phyloP scores from a whole-genome alignment of 2,113 vertebrate genomes.

The Microtus richardsoni region DNA sequence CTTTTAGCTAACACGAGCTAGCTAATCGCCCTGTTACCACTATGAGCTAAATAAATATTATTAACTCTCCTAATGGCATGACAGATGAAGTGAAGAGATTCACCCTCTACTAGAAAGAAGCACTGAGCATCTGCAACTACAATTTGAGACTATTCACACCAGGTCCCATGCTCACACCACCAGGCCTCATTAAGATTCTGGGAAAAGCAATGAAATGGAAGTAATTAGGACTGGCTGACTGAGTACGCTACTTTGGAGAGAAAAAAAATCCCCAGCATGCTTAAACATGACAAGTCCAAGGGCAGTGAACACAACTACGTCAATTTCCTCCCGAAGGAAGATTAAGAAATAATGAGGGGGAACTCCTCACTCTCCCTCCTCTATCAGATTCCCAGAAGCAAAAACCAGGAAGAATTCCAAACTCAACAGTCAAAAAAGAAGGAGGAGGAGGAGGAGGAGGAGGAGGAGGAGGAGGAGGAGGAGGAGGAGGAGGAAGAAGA shows the following conservation, averaged over 20 bases:
- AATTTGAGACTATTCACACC: slow-evolving; percentile 52
- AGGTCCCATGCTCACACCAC: slow-evolving; percentile 33
- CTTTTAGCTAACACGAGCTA: slow-evolving; percentile 59
- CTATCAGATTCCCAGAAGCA: slow-evolving; percentile 48
- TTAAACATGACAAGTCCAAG: slow-evolving; percentile 64
- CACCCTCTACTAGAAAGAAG: slow-evolving; percentile 36
- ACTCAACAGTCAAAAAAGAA: neutral
- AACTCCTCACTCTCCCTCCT: neutral
- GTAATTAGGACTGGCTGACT: slow-evolving; percentile 63
- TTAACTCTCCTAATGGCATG: slow-evolving; percentile 11
- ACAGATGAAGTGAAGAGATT: slow-evolving; percentile 35
- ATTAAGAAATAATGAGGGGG: slow-evolving; percentile 71
- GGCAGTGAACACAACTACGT: slow-evolving; percentile 50
- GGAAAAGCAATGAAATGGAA: slow-evolving; percentile 67
- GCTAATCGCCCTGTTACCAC: slow-evolving; percentile 47
- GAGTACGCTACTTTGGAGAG: neutral
- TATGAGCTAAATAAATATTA: slow-evolving; percentile 62
- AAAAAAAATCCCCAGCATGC: slow-evolving; percentile 38
- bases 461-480: accelerated
- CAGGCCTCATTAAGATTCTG: slow-evolving; percentile 70
- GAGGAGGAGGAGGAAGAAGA: too few relatives aligned
- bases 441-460: too few relatives aligned
- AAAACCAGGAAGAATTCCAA: slow-evolving; percentile 55
- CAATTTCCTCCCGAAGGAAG: slow-evolving; percentile 62
- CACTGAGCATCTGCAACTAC: slow-evolving; percentile 1